Conservation (phyloP, 2,113 vertebrate species). For the Girardinichthys multiradiatus region DNA sequence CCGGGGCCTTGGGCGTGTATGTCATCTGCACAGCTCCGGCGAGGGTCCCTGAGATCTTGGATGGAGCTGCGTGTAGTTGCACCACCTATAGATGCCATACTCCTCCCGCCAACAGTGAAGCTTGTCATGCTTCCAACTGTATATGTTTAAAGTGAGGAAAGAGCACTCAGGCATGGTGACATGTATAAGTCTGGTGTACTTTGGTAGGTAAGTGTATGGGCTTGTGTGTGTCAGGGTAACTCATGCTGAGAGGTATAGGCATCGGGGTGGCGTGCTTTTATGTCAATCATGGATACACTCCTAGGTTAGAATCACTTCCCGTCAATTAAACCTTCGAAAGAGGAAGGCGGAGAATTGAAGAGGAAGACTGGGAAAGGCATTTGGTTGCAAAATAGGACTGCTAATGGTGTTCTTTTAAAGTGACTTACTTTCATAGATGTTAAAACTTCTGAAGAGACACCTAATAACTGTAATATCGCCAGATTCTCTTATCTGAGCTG, state of each 20-base stretch:
- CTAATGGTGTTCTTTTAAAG: too few relatives aligned
- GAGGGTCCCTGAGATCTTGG: slow-evolving; percentile 33
- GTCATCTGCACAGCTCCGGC: slow-evolving; percentile 36
- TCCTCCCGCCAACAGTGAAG: slow-evolving; percentile 29
- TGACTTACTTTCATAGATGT: too few relatives aligned
- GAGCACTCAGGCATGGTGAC: slow-evolving; percentile 54
- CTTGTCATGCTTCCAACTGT: slow-evolving; percentile 33
- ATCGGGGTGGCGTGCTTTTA: slow-evolving; percentile 29
- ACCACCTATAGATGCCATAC: slow-evolving; percentile 56
- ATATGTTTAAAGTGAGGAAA: slow-evolving; percentile 47
- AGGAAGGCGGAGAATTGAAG: slow-evolving; percentile 27
- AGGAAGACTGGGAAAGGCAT: slow-evolving; percentile 23
- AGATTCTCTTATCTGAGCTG: too few relatives aligned
- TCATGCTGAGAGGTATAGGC: slow-evolving; percentile 17
- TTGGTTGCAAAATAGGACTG: too few relatives aligned
- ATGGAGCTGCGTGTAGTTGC: slow-evolving; percentile 34
- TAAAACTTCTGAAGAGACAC: too few relatives aligned
- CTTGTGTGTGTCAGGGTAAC: slow-evolving; percentile 15
- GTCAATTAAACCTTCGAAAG: slow-evolving; percentile 63
- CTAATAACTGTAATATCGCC: too few relatives aligned
- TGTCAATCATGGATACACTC: slow-evolving; percentile 66
- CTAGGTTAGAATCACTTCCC: slow-evolving; percentile 62
- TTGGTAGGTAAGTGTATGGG: slow-evolving; percentile 40
- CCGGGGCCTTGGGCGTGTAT: slow-evolving; percentile 44
- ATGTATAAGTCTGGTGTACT: slow-evolving; percentile 65